Evolutionary conservation across 2,797 vertebrate species (phyloP), one percentile per base, ranked within the genome.

Genomic region (Muscicapa striata): DNA sequence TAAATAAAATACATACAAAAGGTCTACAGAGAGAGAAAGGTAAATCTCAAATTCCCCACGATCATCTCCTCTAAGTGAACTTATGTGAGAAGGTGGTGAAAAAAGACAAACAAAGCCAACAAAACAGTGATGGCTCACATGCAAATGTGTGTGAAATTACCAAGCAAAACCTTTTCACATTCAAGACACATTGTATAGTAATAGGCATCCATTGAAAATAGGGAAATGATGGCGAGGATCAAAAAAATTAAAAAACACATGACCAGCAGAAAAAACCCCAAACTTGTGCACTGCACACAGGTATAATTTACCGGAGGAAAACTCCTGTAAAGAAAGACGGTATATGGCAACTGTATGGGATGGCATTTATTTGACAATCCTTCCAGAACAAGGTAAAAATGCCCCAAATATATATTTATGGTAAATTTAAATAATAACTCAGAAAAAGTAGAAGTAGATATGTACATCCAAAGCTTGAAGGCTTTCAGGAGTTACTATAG

Each of bases 191-290:
- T 7, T 73, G 3, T 16, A 22, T 1, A 32, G 2, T 13, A 51
- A 12, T 4, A 5, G 4, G 4, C 23, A 32, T 6, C 4, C 7
- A 30, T 3, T 22, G 3, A 11, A 74, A 80, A 54, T 0, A n/a
- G 10, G 40, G 11, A 38, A 62, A 41, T 40, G 3, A 18, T 2
- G 2, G 3, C 5, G 12, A 38, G 1, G 4, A 23, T 26, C 1
- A n/a, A 69, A 45, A 3, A 58, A 55, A 46, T n/a, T 6, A 1
- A 26, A 6, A 66, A 54, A 58, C 41, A 57, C 1, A 0, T 19
- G 8, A 38, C 3, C 5, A 63, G 43, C 0, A 0, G 27, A 38
- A 43, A 1, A 0, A 0, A 6, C 2, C 2, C 3, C 13, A 70
- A 40, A 29, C 1, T 11, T 10, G 0, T 30, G 4, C 23, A 20